Evolutionary conservation across 2,888 invertebrate species (phyloP).

Genomic region (Hypercompe scribonia): DNA sequence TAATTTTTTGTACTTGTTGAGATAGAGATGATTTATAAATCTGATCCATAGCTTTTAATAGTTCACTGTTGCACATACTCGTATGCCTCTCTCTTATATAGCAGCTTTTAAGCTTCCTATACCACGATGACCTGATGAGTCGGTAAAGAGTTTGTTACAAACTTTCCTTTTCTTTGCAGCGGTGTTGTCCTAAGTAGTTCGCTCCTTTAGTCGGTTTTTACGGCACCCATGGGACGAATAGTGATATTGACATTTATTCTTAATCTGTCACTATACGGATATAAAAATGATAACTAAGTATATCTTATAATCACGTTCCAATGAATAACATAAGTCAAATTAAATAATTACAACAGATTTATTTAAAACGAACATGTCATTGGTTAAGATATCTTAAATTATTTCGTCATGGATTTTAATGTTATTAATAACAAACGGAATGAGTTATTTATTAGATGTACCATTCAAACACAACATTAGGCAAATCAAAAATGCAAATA

Average conservation of each 20-base stretch:
- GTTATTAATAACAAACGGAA: not conserved
- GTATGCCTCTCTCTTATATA: too few species aligned
- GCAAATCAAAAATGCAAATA: slow-evolving; percentile 49
- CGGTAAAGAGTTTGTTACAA: too few species aligned
- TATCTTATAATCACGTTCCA: not conserved
- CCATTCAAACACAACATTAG: slow-evolving; percentile 26
- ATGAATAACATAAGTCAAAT: not conserved
- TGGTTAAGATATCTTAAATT: slow-evolving; percentile 6
- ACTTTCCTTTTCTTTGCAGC: too few species aligned
- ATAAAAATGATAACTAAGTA: not conserved
- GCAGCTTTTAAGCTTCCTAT: too few species aligned
- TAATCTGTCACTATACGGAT: too few species aligned
- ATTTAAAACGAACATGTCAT: not conserved
- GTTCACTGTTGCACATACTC: too few species aligned
- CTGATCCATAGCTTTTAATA: too few species aligned
- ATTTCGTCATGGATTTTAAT: not conserved
- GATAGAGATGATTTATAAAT: not conserved
- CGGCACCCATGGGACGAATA: too few species aligned
- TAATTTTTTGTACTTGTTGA: slow-evolving; percentile 18
- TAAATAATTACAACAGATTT: not conserved
- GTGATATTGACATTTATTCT: too few species aligned
- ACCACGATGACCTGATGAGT: too few species aligned
- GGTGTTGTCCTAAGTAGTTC: too few species aligned
- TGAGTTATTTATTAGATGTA: slow-evolving; percentile 19
- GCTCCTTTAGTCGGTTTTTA: too few species aligned